Conservation (phyloP, 2,888 invertebrate species). For the Alcis repandata region DNA sequence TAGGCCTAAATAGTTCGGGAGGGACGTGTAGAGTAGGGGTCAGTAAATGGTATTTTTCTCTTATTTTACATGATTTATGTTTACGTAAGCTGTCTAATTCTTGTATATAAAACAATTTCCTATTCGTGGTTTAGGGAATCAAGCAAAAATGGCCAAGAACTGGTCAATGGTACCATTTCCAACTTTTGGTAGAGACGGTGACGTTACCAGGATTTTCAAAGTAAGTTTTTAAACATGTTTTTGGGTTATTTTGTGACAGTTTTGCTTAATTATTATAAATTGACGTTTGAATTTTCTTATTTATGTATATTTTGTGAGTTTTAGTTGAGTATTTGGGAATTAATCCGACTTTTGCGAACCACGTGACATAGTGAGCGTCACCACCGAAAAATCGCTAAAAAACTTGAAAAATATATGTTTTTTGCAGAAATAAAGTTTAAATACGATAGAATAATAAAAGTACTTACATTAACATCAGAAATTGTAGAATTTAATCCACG, state of each 20-base stretch:
- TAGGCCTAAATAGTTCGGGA: conserved; percentile 5
- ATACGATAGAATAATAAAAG: conserved; percentile 47
- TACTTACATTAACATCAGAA: conserved; percentile 65
- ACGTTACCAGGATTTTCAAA: conserved; percentile 8
- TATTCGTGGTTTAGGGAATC: background rate
- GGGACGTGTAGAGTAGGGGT: background rate
- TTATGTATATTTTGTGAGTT: background rate
- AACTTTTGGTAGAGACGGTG: conserved; percentile 13
- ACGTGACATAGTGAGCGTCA: conserved; percentile 36
- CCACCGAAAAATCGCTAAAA: conserved; percentile 31
- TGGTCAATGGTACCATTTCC: background rate
- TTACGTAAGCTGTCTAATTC: background rate
- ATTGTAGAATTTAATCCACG: conserved; percentile 56
- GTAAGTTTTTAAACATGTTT: background rate
- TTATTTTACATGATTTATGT: background rate
- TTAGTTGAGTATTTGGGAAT: background rate
- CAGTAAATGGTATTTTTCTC: background rate
- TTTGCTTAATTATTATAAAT: conserved; percentile 4
- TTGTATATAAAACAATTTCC: background rate
- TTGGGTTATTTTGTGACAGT: background rate
- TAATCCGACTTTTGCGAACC: conserved; percentile 11
- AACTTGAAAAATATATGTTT: conserved; percentile 3
- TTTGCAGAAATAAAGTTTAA: conserved; percentile 27
- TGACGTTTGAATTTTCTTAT: conserved; percentile 1
- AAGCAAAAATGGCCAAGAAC: background rate